These are phyloP conservation scores for Zonitis immaculata DNA, from an alignment of 2,888 invertebrate species.

Conservation along the genomic window DNA sequence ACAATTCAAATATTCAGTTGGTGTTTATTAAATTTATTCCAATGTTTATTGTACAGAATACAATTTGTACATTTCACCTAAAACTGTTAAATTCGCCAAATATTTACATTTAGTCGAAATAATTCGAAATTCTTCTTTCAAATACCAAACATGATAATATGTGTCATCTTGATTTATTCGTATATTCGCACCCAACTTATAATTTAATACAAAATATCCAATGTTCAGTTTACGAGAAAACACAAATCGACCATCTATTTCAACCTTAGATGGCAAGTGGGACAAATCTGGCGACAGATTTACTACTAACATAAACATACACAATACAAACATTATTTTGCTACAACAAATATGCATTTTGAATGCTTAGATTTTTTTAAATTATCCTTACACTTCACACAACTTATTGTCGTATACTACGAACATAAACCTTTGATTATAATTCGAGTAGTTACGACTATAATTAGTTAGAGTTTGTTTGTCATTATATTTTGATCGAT, in stretches of 20 bases:
- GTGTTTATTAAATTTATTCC: conserved; percentile 15
- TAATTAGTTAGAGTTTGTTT: no score
- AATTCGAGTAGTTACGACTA: no score
- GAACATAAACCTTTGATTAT: no score
- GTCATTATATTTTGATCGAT: background rate
- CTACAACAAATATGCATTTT: no score
- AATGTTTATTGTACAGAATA: conserved; percentile 9
- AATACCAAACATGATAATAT: conserved; percentile 11
- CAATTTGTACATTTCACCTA: conserved; percentile 15
- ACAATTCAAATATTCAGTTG: conserved; percentile 12
- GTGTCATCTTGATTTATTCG: conserved; percentile 8
- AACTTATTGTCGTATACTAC: no score
- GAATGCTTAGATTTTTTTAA: no score
- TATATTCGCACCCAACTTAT: conserved; percentile 5
- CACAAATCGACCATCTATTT: conserved; percentile 5
- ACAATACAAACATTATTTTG: background rate
- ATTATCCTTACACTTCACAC: no score
- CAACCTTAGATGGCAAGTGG: background rate
- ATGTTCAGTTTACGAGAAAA: conserved; percentile 10
- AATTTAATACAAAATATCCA: conserved; percentile 5
- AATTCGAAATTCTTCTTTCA: conserved; percentile 21
- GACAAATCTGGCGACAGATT: background rate
- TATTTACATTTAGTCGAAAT: conserved; percentile 19
- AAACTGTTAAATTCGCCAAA: conserved; percentile 13
- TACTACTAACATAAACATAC: background rate